Conservation (phyloP, 1,140 invertebrate genomes). For the Dendroctonus valens region DNA sequence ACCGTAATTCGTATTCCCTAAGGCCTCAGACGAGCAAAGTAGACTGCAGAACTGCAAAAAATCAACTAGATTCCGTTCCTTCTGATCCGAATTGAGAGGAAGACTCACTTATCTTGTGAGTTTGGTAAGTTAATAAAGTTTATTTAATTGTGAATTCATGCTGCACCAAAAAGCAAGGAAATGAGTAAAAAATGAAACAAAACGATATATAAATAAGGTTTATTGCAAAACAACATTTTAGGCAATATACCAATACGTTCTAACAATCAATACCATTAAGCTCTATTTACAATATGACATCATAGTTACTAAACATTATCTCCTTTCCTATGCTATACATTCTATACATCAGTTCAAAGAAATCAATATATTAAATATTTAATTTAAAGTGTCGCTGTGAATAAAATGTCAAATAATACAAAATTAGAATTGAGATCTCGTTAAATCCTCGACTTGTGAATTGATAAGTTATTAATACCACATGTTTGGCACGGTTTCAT, state of each 20-base stretch:
- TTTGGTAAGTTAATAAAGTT: no score
- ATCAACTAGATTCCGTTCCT: no score
- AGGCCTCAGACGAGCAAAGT: no score
- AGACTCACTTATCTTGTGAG: no score
- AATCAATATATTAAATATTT: constrained; percentile 10
- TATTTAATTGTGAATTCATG: no score
- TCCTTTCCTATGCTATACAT: constrained; percentile 10
- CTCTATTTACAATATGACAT: constrained; percentile 25
- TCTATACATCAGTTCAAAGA: constrained; percentile 32
- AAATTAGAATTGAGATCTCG: constrained; percentile 22
- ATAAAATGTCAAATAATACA: constrained; percentile 10
- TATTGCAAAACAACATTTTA: constrained; percentile 29
- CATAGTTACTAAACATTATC: background rate
- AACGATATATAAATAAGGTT: constrained; percentile 27
- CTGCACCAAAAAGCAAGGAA: no score
- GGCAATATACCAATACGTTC: constrained; percentile 25
- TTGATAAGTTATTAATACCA: background rate
- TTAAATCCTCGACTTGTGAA: constrained; percentile 1
- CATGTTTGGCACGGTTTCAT: background rate
- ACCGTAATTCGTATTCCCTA: no score
- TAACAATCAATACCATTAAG: constrained; percentile 28
- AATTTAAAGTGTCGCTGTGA: constrained; percentile 12
- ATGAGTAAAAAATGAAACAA: background rate
- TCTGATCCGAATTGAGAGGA: no score
- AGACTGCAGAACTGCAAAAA: no score